Evolutionary conservation across 1,140 invertebrate species (phyloP).

Genomic region (Pseudomyrmex dendroicus): DNA sequence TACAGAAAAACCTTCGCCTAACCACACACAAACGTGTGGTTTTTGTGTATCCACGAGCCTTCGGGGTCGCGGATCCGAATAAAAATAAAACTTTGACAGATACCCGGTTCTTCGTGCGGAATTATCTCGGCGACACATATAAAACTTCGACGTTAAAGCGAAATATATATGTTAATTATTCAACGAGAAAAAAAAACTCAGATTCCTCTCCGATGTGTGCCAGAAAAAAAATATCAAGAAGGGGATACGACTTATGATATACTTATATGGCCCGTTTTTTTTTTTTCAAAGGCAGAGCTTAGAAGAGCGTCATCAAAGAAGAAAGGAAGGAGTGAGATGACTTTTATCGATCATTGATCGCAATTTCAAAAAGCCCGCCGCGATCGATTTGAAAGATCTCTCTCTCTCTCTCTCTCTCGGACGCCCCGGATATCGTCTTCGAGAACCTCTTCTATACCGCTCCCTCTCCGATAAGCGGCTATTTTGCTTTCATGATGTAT

Average conservation of each 20-base stretch:
- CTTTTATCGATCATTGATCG: conserved; percentile 15
- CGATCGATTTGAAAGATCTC: conserved; percentile 19
- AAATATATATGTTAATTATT: conserved; percentile 49
- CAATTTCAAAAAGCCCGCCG: conserved; percentile 23
- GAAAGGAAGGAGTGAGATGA: no score
- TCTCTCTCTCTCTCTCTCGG: conserved; percentile 17
- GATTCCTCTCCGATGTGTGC: not conserved
- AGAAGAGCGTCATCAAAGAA: no score
- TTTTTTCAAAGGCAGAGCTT: no score
- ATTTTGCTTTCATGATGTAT: conserved; percentile 53
- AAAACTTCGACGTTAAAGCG: conserved; percentile 44
- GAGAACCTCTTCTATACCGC: not conserved
- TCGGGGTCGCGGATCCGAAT: conserved; percentile 10
- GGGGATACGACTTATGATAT: not conserved
- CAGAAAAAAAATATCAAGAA: conserved; percentile 1
- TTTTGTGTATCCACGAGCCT: conserved; percentile 7
- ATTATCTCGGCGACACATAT: conserved; percentile 25
- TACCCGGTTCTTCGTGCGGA: not conserved
- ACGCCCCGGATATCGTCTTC: not conserved
- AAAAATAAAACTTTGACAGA: conserved; percentile 55
- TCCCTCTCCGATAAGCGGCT: conserved; percentile 14
- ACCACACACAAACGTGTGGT: conserved; percentile 23
- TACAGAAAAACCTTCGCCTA: not conserved
- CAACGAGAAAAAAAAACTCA: not conserved
- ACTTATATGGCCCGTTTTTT: no score